Base-by-base conservation (phyloP, 2,888 invertebrate species). In the Pyrocoelia pectoralis region DNA sequence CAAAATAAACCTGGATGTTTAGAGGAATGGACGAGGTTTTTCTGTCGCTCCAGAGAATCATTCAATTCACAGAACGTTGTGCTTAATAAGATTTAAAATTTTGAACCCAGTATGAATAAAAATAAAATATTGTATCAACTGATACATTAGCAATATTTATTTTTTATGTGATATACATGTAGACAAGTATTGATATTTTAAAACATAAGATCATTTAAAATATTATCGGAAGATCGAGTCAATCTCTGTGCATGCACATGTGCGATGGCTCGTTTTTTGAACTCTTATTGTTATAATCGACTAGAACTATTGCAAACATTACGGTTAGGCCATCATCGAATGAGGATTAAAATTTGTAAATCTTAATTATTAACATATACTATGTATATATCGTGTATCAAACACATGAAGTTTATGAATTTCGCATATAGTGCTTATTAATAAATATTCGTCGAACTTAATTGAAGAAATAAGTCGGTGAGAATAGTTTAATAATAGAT, bases 131-230 rank as follows among this genome's bases (percentile, higher is more conserved):
- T 70, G 72, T 17, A 18, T 8, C 17, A 46, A 46, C 46, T 17
- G n/a, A n/a, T 77, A 75, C 74, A 74, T 76, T 76, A 78, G 78
- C 78, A 79, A 74, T 76, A 79, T 17, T 17, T 46, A 46, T 46
- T 46, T 46, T 76, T 78, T 79, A 54, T 48, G 55, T 59, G 59
- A 64, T 58, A 78, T 79, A 80, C 79, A 80, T 79, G 77, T 76
- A 80, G 79, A 80, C 76, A 79, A 79, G 79, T 78, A 78, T 73
- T 76, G 75, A 78, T 78, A 78, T 74, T n/a, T 76, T 70, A 77
- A 77, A 79, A 77, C 76, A 79, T 76, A 79, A 74, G 67, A 71
- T 75, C 77, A 75, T 78, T 76, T 76, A 77, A 79, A 76, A 79
- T 74, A 75, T 55, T 55, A 58, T 75, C 76, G 80, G 80, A 80